Evolutionary conservation across 2,797 vertebrate genomes (phyloP).

Genomic region (Rachycentron canadum): DNA sequence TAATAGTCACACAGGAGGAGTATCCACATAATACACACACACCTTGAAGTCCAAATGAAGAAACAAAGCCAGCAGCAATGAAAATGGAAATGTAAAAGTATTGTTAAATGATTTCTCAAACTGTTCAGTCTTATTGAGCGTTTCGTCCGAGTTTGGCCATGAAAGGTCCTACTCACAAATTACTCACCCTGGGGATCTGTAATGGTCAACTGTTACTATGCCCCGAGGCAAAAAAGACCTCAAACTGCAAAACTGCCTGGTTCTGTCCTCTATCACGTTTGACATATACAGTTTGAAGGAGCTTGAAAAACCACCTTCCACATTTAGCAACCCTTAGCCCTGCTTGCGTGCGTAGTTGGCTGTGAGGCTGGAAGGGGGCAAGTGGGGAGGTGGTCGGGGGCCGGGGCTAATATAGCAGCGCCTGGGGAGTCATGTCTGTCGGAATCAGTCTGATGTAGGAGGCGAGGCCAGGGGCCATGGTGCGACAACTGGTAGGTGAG

Average conservation of each 20-base stretch:
- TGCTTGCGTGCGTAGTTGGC: slow-evolving; percentile 53
- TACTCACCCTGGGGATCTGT: slow-evolving; percentile 34
- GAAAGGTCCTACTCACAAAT: slow-evolving; percentile 33
- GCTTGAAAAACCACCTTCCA: slow-evolving; percentile 36
- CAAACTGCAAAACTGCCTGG: neutral
- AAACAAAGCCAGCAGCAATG: neutral
- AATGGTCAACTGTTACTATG: slow-evolving; percentile 13
- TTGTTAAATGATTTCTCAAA: neutral
- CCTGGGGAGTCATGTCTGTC: slow-evolving; percentile 70
- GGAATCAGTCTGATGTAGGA: slow-evolving; percentile 73
- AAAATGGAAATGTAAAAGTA: too few species aligned
- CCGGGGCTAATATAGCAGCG: slow-evolving; percentile 54
- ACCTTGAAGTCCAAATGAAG: neutral
- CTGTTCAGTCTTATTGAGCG: neutral
- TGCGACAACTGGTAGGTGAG: slow-evolving; percentile 65
- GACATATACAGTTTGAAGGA: slow-evolving; percentile 33
- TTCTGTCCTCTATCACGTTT: slow-evolving; percentile 21
- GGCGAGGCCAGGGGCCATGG: slow-evolving; percentile 56
- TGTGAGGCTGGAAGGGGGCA: slow-evolving; percentile 30
- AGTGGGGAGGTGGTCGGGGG: slow-evolving; percentile 25
- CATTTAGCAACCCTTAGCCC: slow-evolving; percentile 45
- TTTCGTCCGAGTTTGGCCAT: slow-evolving; percentile 22
- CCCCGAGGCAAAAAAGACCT: slow-evolving; percentile 2
- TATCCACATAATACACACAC: too few species aligned
- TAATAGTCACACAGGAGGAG: too few species aligned